phyloP scores from a whole-genome alignment of 2,888 invertebrate species.

The Erpobdella octoculata region DNA sequence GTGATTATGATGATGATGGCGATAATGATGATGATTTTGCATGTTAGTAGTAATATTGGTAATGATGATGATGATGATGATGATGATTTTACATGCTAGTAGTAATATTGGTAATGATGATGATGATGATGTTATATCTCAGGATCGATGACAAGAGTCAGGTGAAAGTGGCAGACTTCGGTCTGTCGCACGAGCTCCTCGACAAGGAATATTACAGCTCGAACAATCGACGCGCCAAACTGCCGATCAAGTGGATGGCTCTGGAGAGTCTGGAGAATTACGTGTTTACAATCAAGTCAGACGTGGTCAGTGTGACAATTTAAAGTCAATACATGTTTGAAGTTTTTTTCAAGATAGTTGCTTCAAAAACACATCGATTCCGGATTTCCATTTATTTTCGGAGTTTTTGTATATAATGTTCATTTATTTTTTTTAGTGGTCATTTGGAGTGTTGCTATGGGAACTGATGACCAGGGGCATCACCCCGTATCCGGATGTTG shows the following conservation, averaged over 20 bases:
- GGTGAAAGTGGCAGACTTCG: constrained; percentile 58
- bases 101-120: not conserved
- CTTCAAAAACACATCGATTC: not conserved
- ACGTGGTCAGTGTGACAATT: constrained; percentile 50
- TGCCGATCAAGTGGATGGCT: constrained; percentile 57
- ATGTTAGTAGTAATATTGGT: not conserved
- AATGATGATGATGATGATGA: not conserved
- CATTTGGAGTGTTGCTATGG: constrained; percentile 55
- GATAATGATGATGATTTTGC: not conserved
- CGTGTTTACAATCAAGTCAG: constrained; percentile 52
- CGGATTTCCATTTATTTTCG: not conserved
- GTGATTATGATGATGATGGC: not conserved
- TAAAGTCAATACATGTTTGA: not conserved
- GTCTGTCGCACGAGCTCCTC: constrained; percentile 57
- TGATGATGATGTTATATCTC: not conserved
- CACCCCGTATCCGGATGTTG: constrained; percentile 54
- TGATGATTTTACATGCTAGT: not conserved
- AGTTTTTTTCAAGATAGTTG: not conserved
- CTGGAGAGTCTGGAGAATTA: constrained; percentile 54
- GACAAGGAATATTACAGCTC: constrained; percentile 56
- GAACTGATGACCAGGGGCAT: constrained; percentile 55
- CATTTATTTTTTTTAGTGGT: constrained; percentile 49
- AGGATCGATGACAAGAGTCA: constrained; percentile 54
- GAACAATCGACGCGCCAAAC: constrained; percentile 50
- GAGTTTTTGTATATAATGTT: not conserved